phyloP scores from a whole-genome alignment of 2,113 vertebrate genomes.

The Serinus canaria region DNA sequence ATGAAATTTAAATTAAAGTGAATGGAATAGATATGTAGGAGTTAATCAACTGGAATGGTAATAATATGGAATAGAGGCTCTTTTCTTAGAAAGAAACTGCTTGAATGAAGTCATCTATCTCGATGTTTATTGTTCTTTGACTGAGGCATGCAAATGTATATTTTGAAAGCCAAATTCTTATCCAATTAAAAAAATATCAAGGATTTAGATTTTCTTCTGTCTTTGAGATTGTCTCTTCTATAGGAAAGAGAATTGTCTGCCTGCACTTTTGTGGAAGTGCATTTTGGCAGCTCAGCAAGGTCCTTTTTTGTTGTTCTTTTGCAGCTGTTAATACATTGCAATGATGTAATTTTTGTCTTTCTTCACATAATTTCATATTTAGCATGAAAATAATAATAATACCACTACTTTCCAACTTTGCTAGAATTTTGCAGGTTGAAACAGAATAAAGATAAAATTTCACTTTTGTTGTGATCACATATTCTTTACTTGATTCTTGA shows the following conservation, averaged over 20 bases:
- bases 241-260: neutral
- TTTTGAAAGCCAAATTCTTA: slow-evolving; percentile 40
- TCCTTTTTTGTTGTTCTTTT: neutral
- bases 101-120: neutral
- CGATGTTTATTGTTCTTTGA: slow-evolving; percentile 47
- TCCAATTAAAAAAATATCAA: neutral
- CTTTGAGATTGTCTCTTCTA: neutral
- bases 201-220: neutral
- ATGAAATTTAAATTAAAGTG: slow-evolving; percentile 52
- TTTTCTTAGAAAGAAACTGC: neutral
- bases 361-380: neutral
- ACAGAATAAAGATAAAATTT: neutral
- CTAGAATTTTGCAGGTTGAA: neutral
- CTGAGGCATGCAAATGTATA: neutral
- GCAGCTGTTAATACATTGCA: neutral
- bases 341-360: neutral
- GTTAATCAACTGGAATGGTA: slow-evolving; percentile 36
- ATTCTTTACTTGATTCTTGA: neutral
- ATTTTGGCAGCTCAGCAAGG: neutral
- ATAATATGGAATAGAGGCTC: neutral
- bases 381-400: neutral
- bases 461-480: neutral
- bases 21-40: slow-evolving; percentile 15
- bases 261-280: neutral
- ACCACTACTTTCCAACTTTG: neutral